These are phyloP conservation scores for Lepidocyrtinus sp. DNA, from an alignment of 2,888 invertebrate genomes.

Conservation along the genomic window DNA sequence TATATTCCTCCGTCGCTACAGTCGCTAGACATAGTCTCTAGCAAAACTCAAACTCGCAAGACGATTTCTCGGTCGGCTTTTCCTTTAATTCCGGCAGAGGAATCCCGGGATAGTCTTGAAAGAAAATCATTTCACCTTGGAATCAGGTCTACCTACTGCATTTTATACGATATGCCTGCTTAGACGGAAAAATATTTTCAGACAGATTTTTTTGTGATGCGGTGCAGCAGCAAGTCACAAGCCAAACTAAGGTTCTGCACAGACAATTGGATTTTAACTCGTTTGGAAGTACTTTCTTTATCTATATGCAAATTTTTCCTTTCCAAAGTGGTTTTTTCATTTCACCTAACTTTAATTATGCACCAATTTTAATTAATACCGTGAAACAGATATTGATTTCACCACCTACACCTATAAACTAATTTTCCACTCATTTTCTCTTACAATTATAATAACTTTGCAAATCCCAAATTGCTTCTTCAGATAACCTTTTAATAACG, in stretches of 20 bases:
- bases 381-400: too few relatives aligned
- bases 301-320: too few relatives aligned
- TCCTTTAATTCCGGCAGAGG: conserved; percentile 48
- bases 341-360: too few relatives aligned
- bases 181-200: conserved; percentile 8
- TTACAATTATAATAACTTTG: too few relatives aligned
- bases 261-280: too few relatives aligned
- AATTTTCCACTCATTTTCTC: too few relatives aligned
- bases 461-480: too few relatives aligned
- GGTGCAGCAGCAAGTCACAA: not conserved
- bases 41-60: conserved; percentile 15
- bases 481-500: too few relatives aligned
- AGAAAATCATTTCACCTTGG: conserved; percentile 49
- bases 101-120: conserved; percentile 42
- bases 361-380: too few relatives aligned
- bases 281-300: too few relatives aligned
- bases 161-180: not conserved
- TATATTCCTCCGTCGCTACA: conserved; percentile 11
- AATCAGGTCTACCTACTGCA: conserved; percentile 19
- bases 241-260: conserved; percentile 1
- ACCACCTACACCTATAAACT: too few relatives aligned
- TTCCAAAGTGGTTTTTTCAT: too few relatives aligned
- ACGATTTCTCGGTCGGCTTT: conserved; percentile 40
- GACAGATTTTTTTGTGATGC: conserved; percentile 10
- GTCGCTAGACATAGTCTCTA: conserved; percentile 20